Evolutionary conservation across 2,797 vertebrate genomes (phyloP), one percentile per base, ranked within the genome.

Genomic region (Megalops cyprinoides): DNA sequence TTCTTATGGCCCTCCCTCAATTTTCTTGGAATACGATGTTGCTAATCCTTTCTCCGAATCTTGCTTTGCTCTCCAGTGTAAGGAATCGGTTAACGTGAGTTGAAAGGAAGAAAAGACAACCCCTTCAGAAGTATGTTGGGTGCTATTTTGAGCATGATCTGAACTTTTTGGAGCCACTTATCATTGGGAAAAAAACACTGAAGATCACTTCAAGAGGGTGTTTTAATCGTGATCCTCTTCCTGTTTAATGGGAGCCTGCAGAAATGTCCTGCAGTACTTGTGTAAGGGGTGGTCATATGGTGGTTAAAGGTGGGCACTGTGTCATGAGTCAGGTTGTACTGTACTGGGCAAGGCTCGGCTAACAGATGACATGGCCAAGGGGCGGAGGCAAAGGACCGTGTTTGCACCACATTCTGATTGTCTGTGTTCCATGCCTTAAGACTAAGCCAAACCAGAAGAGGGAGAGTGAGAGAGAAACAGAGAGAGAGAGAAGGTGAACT

Each of bases 401-500:
- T 25, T n/a, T 25, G 69, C 44, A 53, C 28, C 31, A 53, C 44
- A 76, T 67, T 39, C 58, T 58, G 76, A 78, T 60, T 44, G 37
- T 25, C 76, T 78, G 37, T 55, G 56, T 62, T 62, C 56, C 76
- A 62, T 78, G 23, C 58, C 42, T 62, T 39, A 78, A 62, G 20
- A 23, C 76, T 60, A 60, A 58, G 39, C 28, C 55, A 44, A 60
- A 25, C 49, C 56, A 44, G 65, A 10, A 65, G 62, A 31, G 28
- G 46, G 31, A 73, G 82, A 86, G 49, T 82, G 18, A 51, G 15
- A 62, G 51, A 60, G 34, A n/a, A 6, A 46, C 18, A 53, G 37
- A 65, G 56, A 69, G 77, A 81, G 48, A 37, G 31, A 83, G 78
- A 53, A 67, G 77, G 6, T 58, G 78, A 74, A 77, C 96, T 97